Percentiles rank a stretch among this genome's conserved stretches.
These are phyloP conservation scores for Myopa testacea DNA, from an alignment of 2,888 invertebrate genomes.

Conservation along the genomic window DNA sequence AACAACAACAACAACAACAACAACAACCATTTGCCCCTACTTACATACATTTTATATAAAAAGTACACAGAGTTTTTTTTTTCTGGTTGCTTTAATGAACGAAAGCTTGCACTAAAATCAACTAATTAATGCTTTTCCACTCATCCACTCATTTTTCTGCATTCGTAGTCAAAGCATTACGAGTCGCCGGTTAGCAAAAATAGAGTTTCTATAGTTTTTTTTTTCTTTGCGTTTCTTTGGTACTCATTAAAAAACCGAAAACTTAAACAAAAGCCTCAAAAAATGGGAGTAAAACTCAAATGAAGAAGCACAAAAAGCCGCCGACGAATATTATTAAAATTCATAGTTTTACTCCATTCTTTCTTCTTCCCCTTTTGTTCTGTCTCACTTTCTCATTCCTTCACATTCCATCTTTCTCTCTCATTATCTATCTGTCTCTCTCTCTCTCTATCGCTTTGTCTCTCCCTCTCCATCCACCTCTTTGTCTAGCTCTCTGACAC, in stretches of 20 bases:
- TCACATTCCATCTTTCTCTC: background rate
- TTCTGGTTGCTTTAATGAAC: background rate
- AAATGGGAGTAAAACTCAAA: background rate
- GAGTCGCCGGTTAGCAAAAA: background rate
- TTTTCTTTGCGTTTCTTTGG: background rate
- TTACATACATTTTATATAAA: too few species aligned
- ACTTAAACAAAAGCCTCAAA: background rate
- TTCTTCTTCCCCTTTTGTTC: background rate
- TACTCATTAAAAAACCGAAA: background rate
- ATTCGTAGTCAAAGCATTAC: slow-evolving; percentile 9
- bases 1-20: too few species aligned
- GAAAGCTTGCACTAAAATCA: slow-evolving; percentile 1
- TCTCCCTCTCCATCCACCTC: background rate
- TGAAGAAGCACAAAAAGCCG: background rate
- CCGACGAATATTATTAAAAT: background rate
- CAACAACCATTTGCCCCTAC: too few species aligned
- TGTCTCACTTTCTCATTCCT: background rate
- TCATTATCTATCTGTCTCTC: background rate
- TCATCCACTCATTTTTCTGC: slow-evolving; percentile 3
- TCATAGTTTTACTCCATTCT: background rate
- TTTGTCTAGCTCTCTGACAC: background rate
- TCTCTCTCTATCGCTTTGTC: background rate
- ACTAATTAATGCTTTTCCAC: slow-evolving; percentile 19
- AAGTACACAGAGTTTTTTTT: too few species aligned
- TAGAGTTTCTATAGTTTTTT: background rate